Percentiles rank a stretch among this genome's conserved stretches.
These are phyloP conservation scores for Hydractinia echinata DNA, from an alignment of 30 jellyfish, hydroid and myxozoan species.

Conservation along the genomic window DNA sequence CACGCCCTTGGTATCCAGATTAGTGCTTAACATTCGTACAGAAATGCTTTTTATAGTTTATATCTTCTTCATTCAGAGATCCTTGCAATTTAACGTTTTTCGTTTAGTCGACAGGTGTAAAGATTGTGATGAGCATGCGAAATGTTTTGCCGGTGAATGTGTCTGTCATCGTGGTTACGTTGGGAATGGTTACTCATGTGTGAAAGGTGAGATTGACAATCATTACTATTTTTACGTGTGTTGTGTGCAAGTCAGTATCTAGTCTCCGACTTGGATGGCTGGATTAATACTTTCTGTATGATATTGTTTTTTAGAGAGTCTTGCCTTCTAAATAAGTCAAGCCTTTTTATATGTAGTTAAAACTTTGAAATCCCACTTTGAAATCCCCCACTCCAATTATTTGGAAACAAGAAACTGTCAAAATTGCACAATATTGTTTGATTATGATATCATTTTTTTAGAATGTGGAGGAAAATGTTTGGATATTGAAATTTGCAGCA, in stretches of 20 bases:
- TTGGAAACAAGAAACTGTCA: not conserved
- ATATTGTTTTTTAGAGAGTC: no score
- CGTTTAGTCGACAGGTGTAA: conserved; percentile 78
- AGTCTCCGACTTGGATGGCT: no score
- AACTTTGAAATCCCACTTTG: not conserved
- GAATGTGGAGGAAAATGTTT: conserved; percentile 4
- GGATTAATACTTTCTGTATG: no score
- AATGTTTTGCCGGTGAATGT: conserved; percentile 68
- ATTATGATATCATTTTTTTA: not conserved
- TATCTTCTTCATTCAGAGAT: not conserved
- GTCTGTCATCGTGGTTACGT: conserved; percentile 65
- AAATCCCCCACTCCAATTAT: not conserved
- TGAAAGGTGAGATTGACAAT: conserved; percentile 41
- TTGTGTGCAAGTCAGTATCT: no score
- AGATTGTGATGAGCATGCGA: conserved; percentile 71
- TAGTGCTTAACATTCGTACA: no score
- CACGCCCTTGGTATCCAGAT: no score
- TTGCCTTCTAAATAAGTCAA: no score
- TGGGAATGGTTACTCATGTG: conserved; percentile 88
- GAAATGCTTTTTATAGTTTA: no score
- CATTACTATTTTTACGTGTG: no score
- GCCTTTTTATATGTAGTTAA: no score
- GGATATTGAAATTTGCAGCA: not conserved
- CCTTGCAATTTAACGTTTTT: not conserved
- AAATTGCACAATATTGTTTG: not conserved